Conservation (phyloP, 2,113 vertebrate genomes). For the Coptodon bakossiorum region DNA sequence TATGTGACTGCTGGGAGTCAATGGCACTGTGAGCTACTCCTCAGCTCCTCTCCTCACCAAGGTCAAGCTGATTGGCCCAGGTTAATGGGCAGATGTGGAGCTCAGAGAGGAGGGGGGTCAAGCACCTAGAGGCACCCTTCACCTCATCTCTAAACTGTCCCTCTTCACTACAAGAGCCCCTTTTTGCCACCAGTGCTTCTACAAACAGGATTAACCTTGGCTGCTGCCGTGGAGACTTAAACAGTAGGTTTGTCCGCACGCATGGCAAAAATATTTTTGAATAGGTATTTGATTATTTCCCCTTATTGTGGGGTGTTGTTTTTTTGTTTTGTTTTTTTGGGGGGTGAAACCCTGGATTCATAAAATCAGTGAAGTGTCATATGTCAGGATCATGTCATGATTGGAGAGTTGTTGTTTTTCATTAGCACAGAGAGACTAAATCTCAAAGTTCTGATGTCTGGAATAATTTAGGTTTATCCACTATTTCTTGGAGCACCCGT, state of each 20-base stretch:
- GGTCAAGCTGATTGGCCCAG: constrained; percentile 75
- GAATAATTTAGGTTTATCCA: background rate
- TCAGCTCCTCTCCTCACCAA: constrained; percentile 62
- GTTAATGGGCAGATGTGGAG: constrained; percentile 73
- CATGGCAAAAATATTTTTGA: background rate
- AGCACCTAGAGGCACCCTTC: constrained; percentile 68
- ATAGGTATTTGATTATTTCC: background rate
- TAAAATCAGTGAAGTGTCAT: background rate
- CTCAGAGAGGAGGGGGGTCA: constrained; percentile 64
- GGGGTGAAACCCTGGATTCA: background rate
- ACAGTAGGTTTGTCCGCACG: background rate
- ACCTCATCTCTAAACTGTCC: constrained; percentile 66
- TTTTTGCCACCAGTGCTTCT: constrained; percentile 52
- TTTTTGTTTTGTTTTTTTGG: background rate
- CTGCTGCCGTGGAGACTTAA: background rate
- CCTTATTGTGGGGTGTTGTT: background rate
- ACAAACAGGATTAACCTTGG: constrained; percentile 71
- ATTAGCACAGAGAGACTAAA: background rate
- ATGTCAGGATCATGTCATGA: fast-evolving
- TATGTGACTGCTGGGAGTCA: constrained; percentile 69
- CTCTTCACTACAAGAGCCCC: constrained; percentile 68
- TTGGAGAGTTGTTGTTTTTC: background rate
- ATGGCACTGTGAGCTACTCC: constrained; percentile 56
- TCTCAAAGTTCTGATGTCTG: background rate
- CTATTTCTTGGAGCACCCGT: background rate